Conservation (phyloP, 2,797 vertebrate genomes). For the Apodemus agrarius region DNA sequence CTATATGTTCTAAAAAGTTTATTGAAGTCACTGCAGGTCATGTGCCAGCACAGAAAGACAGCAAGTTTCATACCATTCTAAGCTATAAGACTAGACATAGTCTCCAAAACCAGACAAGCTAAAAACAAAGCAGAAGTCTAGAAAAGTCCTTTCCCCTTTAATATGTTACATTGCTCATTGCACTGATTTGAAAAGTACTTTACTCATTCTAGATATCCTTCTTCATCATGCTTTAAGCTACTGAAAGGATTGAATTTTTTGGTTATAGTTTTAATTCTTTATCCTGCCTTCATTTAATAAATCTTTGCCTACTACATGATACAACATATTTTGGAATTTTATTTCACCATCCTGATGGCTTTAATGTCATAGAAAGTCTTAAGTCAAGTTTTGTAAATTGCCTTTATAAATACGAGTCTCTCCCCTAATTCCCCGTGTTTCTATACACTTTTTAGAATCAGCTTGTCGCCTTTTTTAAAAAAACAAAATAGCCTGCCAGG, state of each 20-base stretch:
- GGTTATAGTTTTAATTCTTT: constrained; percentile 23
- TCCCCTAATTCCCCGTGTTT: background rate
- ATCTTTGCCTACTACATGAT: background rate
- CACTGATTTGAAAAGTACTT: constrained; percentile 1
- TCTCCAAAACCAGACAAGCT: background rate
- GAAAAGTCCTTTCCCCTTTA: background rate
- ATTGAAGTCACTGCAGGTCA: background rate
- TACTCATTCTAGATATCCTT: background rate
- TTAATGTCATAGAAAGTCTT: background rate
- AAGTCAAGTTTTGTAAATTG: background rate
- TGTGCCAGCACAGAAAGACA: background rate
- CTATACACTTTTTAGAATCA: background rate
- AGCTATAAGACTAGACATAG: background rate
- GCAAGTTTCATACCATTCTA: background rate
- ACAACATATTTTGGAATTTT: background rate
- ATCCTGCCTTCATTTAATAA: background rate
- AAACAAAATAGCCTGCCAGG: background rate
- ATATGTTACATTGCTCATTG: background rate
- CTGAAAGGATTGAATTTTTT: background rate
- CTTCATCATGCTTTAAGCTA: background rate
- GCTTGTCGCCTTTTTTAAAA: background rate
- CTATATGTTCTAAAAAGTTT: background rate
- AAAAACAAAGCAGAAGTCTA: background rate
- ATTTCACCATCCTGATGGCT: background rate
- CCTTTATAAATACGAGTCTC: background rate